Evolutionary conservation across 2,888 invertebrate genomes (phyloP), one percentile per base, ranked within the genome.

Genomic region (Spicauda simplicius): DNA sequence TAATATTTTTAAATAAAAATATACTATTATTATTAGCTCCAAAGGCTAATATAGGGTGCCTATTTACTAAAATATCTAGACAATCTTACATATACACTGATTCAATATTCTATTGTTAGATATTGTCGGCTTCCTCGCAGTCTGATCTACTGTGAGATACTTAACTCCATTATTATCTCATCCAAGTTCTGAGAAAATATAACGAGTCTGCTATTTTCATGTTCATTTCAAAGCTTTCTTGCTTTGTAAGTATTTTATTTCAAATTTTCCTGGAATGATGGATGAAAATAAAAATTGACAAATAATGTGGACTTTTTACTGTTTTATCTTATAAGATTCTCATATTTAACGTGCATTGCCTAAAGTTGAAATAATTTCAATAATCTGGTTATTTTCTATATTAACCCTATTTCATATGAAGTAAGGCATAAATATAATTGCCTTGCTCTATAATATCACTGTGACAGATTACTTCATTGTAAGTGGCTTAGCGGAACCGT

Each of bases 151-250:
- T 25, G 41, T 14, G 41, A 41, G 41, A 41, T 41, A 14, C 41
- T 18, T 50, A 50, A 50, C 50, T 50, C 18, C 18, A 50, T 50
- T 50, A 50, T 50, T 50, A 50, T 50, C 18, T 50, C 50, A 50
- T 50, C 18, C 18, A 50, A 50, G 18, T 50, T 14, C 8, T 50
- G 50, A 14, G 18, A 18, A 50, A 16, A 50, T 18, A 18, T 18
- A 50, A 50, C 16, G 0, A 30, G 30, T 55, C 41, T 55, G 12
- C 10, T 20, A 6, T 53, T 53, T 55, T 56, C 4, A 16, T 56
- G 50, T 50, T 16, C 18, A 16, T 50, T 50, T 50, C 50, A 50
- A 53, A 41, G 14, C 14, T 41, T 41, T 37, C 2, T 11, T 25
- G 2, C 41, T 41, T 41, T 41, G 3, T n/a, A n/a, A 6, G 45